A percentile compares a stretch with the other conserved stretches of the same genome.
These are phyloP conservation scores for Uropetala carovei DNA, from an alignment of 2,888 invertebrate species.

Conservation along the genomic window DNA sequence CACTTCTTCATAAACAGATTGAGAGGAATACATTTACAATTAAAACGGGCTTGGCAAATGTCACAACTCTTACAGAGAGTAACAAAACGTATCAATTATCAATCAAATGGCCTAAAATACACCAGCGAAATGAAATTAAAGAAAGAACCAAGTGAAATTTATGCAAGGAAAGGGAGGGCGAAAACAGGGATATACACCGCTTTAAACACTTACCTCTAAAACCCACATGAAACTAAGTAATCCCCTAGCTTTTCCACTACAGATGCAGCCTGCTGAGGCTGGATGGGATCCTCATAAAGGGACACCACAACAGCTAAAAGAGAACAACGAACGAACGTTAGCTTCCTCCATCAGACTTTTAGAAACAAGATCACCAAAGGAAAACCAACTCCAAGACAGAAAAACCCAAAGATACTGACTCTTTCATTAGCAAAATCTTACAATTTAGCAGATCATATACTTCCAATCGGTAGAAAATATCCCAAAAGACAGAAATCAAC, in stretches of 20 bases:
- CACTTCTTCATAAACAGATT: background rate
- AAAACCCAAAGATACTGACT: background rate
- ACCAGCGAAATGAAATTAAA: background rate
- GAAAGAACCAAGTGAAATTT: background rate
- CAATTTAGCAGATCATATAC: no score
- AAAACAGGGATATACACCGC: background rate
- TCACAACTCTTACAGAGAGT: background rate
- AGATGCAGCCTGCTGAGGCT: constrained; percentile 97
- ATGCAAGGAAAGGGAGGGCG: background rate
- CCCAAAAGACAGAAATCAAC: no score
- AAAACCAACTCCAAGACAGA: background rate
- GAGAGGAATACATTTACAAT: background rate
- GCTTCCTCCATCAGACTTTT: no score
- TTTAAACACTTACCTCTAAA: constrained; percentile 79
- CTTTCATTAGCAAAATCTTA: background rate
- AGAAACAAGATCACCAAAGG: background rate
- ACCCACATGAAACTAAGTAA: constrained; percentile 97
- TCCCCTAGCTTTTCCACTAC: constrained; percentile 98
- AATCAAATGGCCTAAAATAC: background rate
- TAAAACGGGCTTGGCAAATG: constrained; percentile 67
- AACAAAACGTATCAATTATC: no score
- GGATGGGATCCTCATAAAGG: constrained; percentile 96
- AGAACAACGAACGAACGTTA: constrained; percentile 71
- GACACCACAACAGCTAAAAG: constrained; percentile 93
- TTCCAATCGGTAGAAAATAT: no score